Evolutionary conservation across 2,797 vertebrate species (phyloP).

Genomic region (Nasua narica): DNA sequence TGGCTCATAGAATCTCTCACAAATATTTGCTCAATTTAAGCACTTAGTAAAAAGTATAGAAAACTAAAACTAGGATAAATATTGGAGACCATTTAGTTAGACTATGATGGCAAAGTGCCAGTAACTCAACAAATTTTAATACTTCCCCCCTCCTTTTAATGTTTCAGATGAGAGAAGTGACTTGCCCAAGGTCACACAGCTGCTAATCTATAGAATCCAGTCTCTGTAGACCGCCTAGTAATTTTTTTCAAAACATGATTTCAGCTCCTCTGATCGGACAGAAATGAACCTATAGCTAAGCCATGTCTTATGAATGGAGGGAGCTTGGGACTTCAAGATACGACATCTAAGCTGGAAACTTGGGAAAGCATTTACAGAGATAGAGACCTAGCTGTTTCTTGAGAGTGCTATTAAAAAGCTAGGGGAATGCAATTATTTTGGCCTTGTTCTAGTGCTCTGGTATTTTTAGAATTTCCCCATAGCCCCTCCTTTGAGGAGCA

Average conservation of each 20-base stretch:
- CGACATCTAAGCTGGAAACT: constrained; percentile 40
- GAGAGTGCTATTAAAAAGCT: constrained; percentile 39
- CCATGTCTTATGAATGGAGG: background rate
- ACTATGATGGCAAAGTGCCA: background rate
- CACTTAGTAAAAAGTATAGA: background rate
- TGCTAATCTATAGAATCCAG: background rate
- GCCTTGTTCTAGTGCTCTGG: constrained; percentile 15
- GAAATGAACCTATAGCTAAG: background rate
- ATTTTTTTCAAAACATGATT: background rate
- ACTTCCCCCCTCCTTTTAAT: background rate
- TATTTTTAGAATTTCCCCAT: constrained; percentile 65
- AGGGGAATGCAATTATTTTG: constrained; percentile 53
- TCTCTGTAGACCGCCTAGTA: background rate
- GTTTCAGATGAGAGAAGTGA: background rate
- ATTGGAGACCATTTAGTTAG: background rate
- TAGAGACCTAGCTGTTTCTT: constrained; percentile 46
- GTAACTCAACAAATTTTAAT: background rate
- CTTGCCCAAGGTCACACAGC: background rate
- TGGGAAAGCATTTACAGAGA: constrained; percentile 29
- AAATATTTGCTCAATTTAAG: background rate
- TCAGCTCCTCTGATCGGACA: background rate
- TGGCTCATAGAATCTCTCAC: background rate
- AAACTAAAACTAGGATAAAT: background rate
- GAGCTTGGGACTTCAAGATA: background rate
- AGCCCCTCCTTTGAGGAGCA: constrained; percentile 32